phyloP scores from a whole-genome alignment of 30 jellyfish, hydroid and myxozoan genomes.

The Hydractinia echinata region DNA sequence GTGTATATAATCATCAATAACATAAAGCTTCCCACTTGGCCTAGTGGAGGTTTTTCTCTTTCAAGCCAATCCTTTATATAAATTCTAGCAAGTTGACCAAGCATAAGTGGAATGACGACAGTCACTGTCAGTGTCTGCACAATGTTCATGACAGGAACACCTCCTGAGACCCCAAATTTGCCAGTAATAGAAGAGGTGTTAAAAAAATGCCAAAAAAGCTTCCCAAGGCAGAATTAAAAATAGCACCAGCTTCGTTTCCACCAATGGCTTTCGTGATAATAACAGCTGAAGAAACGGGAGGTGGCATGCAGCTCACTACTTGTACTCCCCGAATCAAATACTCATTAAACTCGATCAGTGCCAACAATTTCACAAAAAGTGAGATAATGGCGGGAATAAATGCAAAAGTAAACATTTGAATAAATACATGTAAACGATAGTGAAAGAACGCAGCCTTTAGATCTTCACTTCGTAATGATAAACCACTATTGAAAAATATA shows the following conservation, averaged over 20 bases:
- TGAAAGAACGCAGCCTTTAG: conserved; percentile 72
- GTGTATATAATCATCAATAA: conserved; percentile 68
- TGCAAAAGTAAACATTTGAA: conserved; percentile 71
- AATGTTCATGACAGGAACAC: conserved; percentile 64
- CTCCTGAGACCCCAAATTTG: conserved; percentile 65
- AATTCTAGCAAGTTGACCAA: conserved; percentile 64
- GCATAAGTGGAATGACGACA: conserved; percentile 72
- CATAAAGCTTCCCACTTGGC: conserved; percentile 91
- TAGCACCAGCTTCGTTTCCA: conserved; percentile 97
- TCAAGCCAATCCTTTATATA: conserved; percentile 81
- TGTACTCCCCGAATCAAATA: conserved; percentile 62
- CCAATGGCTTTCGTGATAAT: conserved; percentile 92
- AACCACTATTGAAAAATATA: conserved; percentile 83
- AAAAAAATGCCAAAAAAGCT: conserved; percentile 81
- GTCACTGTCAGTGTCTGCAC: conserved; percentile 60
- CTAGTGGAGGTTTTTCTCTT: conserved; percentile 77
- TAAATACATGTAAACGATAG: conserved; percentile 57
- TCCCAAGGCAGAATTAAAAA: conserved; percentile 85
- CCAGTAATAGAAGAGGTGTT: conserved; percentile 67
- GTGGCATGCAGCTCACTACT: conserved; percentile 98
- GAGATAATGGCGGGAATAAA: conserved; percentile 60
- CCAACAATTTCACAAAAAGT: conserved; percentile 34
- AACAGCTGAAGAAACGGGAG: conserved; percentile 98
- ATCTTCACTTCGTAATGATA: conserved; percentile 76
- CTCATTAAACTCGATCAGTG: conserved; percentile 38